Percentiles rank a stretch among this genome's conserved stretches.
Evolutionary conservation across 1,140 invertebrate species (phyloP).

Genomic region (Hyles vespertilio): DNA sequence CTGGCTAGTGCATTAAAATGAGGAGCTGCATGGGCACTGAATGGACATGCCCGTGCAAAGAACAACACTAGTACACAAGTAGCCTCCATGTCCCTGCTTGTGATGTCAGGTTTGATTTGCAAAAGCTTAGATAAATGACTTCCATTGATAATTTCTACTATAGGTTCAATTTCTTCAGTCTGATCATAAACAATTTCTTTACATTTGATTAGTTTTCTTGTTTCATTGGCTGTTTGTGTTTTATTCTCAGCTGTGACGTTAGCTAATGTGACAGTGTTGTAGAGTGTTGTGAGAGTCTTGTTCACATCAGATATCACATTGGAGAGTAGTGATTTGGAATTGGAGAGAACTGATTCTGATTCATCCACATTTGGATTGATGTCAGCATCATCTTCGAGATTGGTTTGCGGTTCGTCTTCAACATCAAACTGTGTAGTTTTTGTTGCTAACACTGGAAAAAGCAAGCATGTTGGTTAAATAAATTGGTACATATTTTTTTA

Average conservation of each 20-base stretch:
- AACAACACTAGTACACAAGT: constrained; percentile 91
- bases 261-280: constrained; percentile 58
- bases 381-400: constrained; percentile 37
- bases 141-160: constrained; percentile 69
- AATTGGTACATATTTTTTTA: neutral
- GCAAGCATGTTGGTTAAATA: neutral
- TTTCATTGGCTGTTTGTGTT: constrained; percentile 53
- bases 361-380: constrained; percentile 61
- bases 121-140: constrained; percentile 55
- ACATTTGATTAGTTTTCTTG: constrained; percentile 65
- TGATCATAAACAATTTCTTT: constrained; percentile 57
- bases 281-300: constrained; percentile 57
- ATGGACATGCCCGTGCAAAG: constrained; percentile 92
- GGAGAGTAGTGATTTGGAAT: constrained; percentile 41
- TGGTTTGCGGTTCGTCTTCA: constrained; percentile 42
- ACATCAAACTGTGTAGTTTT: constrained; percentile 49
- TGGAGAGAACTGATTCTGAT: constrained; percentile 60
- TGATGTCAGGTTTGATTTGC: constrained; percentile 61
- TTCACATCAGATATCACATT: constrained; percentile 64
- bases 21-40: constrained; percentile 91
- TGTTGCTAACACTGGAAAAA: constrained; percentile 30
- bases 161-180: constrained; percentile 42
- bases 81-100: constrained; percentile 60
- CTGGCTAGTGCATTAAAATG: constrained; percentile 91
- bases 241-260: constrained; percentile 57